Evolutionary conservation across 1,140 invertebrate genomes (phyloP).

Genomic region (Drosophila bipectinata): DNA sequence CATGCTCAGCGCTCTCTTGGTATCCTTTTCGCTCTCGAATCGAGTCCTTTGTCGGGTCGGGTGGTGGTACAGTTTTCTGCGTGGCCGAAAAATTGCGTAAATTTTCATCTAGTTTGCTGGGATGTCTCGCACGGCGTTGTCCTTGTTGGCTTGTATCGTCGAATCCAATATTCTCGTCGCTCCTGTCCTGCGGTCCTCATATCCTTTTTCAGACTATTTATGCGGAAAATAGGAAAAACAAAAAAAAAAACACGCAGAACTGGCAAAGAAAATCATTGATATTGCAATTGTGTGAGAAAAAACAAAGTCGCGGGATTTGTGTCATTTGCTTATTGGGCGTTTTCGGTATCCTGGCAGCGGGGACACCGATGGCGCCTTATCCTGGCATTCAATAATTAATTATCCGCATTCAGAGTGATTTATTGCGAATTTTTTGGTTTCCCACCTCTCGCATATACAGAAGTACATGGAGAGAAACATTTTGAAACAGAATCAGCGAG

Average conservation of each 20-base stretch:
- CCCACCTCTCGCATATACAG: slow-evolving; percentile 26
- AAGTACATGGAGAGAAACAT: slow-evolving; percentile 32
- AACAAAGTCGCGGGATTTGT: slow-evolving; percentile 34
- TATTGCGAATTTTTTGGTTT: slow-evolving; percentile 37
- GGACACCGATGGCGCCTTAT: slow-evolving; percentile 4
- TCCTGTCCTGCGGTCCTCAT: slow-evolving; percentile 39
- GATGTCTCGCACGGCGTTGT: slow-evolving; percentile 73
- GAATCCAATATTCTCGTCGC: slow-evolving; percentile 9
- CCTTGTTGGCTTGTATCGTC: slow-evolving; percentile 52
- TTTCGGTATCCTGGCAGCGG: slow-evolving; percentile 10
- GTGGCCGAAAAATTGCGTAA: slow-evolving; percentile 79
- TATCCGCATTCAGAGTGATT: slow-evolving; percentile 26
- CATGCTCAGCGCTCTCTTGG: neutral
- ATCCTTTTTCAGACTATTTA: slow-evolving; percentile 50
- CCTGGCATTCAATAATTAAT: slow-evolving; percentile 39
- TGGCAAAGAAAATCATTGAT: slow-evolving; percentile 9
- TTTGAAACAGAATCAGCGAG: too few relatives aligned
- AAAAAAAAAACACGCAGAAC: neutral
- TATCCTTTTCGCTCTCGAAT: slow-evolving; percentile 4
- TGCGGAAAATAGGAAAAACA: slow-evolving; percentile 23
- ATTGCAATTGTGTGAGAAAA: slow-evolving; percentile 11
- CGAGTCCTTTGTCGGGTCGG: slow-evolving; percentile 58
- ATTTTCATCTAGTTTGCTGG: slow-evolving; percentile 76
- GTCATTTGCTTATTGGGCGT: slow-evolving; percentile 46
- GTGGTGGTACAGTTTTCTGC: slow-evolving; percentile 82